Evolutionary conservation across 1,140 invertebrate species (phyloP).

Genomic region (Ceratosolen solmsi): DNA sequence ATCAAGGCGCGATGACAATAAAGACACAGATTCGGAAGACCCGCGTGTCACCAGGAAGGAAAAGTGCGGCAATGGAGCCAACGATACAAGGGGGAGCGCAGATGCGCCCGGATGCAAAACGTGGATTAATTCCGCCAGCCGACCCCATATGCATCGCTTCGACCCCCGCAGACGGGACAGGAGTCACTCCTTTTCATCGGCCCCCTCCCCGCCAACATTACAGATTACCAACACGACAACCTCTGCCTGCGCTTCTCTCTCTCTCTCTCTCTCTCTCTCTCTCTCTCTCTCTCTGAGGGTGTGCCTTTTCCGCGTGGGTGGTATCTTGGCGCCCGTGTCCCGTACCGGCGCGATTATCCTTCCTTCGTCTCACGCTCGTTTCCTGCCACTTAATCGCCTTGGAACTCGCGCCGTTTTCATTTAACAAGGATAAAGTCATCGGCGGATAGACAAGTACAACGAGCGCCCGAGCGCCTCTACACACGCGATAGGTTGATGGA

Average conservation of each 20-base stretch:
- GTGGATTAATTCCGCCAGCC: constrained; percentile 67
- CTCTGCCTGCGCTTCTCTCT: no score
- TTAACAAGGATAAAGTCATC: no score
- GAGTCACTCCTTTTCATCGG: constrained; percentile 63
- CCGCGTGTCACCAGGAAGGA: background rate
- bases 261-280: no score
- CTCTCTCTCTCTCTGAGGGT: no score
- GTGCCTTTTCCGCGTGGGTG: no score
- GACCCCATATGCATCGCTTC: constrained; percentile 40
- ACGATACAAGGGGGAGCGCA: constrained; percentile 52
- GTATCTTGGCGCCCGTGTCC: no score
- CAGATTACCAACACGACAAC: constrained; percentile 54
- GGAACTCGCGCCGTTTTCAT: no score
- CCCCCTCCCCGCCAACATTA: constrained; percentile 35
- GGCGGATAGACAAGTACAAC: no score
- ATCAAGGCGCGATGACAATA: background rate
- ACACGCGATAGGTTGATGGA: no score
- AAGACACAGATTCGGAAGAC: background rate
- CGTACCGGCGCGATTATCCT: no score
- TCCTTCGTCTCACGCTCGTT: background rate
- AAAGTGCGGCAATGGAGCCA: background rate
- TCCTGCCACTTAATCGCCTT: no score
- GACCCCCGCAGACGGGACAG: constrained; percentile 48
- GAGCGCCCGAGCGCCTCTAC: no score
- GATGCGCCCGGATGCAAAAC: constrained; percentile 70